A percentile compares a stretch with the other conserved stretches of the same genome.
Evolutionary conservation across 2,888 invertebrate genomes (phyloP).

Genomic region (Dilophus febrilis): DNA sequence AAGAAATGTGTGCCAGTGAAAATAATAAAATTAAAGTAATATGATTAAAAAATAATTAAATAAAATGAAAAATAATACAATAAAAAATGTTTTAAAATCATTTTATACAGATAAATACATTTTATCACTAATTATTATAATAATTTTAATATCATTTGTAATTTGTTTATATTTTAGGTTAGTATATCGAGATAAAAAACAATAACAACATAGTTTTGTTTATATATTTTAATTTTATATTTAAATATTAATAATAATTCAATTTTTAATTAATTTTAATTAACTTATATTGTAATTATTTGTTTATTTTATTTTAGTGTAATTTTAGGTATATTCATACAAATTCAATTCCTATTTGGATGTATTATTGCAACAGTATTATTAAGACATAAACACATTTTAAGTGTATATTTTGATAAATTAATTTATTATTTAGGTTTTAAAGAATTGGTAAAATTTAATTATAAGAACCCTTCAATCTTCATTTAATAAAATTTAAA

Average conservation of each 20-base stretch:
- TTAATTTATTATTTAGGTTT: slow-evolving; percentile 17
- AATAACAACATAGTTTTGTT: background rate
- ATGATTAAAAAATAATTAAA: too few species aligned
- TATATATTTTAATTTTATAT: background rate
- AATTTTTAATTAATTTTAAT: background rate
- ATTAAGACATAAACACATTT: slow-evolving; percentile 8
- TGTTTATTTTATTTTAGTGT: slow-evolving; percentile 5
- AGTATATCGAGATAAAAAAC: background rate
- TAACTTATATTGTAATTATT: background rate
- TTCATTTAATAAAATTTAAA: too few species aligned
- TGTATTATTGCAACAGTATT: slow-evolving; percentile 9
- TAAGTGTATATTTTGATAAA: slow-evolving; percentile 12
- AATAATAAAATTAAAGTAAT: too few species aligned
- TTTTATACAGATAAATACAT: background rate
- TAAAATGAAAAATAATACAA: too few species aligned
- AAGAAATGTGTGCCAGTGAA: too few species aligned
- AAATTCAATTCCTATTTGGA: slow-evolving; percentile 8
- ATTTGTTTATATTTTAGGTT: slow-evolving; percentile 3
- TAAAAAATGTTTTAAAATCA: background rate
- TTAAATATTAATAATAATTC: background rate
- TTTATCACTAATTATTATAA: background rate
- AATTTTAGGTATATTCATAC: slow-evolving; percentile 8
- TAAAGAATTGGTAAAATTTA: slow-evolving; percentile 16
- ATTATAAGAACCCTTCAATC: too few species aligned
- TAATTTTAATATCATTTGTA: slow-evolving; percentile 1